Evolutionary conservation across 2,113 vertebrate genomes (phyloP).

Genomic region (Syngnathus floridae): DNA sequence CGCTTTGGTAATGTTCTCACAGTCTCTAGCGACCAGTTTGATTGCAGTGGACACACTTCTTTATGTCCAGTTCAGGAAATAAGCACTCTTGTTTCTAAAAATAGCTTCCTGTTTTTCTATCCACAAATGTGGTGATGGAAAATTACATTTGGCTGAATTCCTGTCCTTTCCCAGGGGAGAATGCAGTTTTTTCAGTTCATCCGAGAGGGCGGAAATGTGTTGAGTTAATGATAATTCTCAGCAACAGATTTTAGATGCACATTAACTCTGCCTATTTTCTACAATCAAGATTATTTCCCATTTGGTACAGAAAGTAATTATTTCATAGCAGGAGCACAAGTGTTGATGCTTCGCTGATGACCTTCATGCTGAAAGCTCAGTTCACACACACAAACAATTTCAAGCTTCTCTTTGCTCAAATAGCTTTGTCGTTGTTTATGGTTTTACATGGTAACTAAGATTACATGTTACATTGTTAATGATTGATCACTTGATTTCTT

Average conservation of each 20-base stretch:
- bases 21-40: conserved; percentile 29
- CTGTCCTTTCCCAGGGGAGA: conserved; percentile 4
- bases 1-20: conserved; percentile 9
- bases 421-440: conserved; percentile 4
- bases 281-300: conserved; percentile 23
- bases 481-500: conserved; percentile 42
- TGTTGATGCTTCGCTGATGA: conserved; percentile 15
- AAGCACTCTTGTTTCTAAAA: conserved; percentile 31
- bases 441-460: conserved; percentile 41
- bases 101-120: conserved; percentile 21
- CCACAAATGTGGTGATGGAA: conserved; percentile 19
- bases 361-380: conserved; percentile 28
- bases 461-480: conserved; percentile 46
- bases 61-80: conserved; percentile 32
- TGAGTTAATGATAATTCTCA: conserved; percentile 17
- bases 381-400: conserved; percentile 2
- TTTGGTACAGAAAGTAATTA: conserved; percentile 19
- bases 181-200: conserved; percentile 14
- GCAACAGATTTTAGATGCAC: conserved; percentile 3
- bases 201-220: conserved; percentile 7
- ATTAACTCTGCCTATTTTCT: neutral
- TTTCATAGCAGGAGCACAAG: conserved; percentile 8
- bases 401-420: conserved; percentile 19
- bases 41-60: conserved; percentile 22
- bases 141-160: conserved; percentile 34